Base-by-base conservation (phyloP, 2,113 vertebrate genomes). In the Periophthalmodon schlosseri region DNA sequence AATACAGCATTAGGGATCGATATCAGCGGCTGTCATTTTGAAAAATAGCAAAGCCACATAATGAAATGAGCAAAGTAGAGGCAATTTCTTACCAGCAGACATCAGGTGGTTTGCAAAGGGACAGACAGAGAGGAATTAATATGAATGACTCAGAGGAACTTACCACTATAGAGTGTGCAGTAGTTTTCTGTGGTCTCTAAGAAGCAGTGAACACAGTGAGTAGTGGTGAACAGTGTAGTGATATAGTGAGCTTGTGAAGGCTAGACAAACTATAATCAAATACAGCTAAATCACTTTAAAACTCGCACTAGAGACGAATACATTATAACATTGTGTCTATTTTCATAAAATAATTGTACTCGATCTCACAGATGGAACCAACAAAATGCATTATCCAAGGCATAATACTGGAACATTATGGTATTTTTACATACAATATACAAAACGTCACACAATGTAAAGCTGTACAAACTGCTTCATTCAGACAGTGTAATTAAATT, bases 111-210 rank as follows among this genome's bases (percentile, higher is more conserved):
- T 44, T 87, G 81, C 79, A 88, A 70, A 77, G 23, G 21, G 46
- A 84, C 54, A 84, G 84, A 24, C 50, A 24, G 78, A 72, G 84
- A 57, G 64, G 78, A 82, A 86, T 89, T 74, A 86, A 88, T 82
- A 79, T 57, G 36, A 79, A 79, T 87, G 80, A 81, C 75, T 82
- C 70, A 12, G 50, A 80, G 21, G 0, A 77, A 89, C 91, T 92
- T 89, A 95, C 91, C 87, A 83, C 66, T 87, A 80, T 94, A 86
- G 76, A 44, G 39, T 81, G 86, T 78, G 87, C 79, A 78, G 90
- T 58, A 65, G 91, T 86, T 9, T 80, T 80, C 80, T 91, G 91
- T 24, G 88, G 91, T 83, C 76, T 89, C 94, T 94, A 91, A 91
- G 92, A 87, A 91, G 77, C 67, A 58, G 75, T 71, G 71, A 84